Conservation (phyloP, 2,888 invertebrate species). For the Thalpophila matura region DNA sequence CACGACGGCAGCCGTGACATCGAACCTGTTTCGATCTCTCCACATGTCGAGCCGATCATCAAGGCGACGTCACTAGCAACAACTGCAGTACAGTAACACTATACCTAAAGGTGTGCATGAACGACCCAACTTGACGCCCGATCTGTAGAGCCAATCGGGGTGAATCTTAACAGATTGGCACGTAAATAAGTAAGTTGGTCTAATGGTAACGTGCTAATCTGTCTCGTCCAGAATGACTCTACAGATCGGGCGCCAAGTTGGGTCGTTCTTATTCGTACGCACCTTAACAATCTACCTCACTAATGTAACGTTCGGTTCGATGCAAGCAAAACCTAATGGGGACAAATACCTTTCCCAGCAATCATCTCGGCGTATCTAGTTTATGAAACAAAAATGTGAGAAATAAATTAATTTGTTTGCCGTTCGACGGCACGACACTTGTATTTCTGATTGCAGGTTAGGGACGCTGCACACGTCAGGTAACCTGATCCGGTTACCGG, state of each 20-base stretch:
- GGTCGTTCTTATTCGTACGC: too few relatives aligned
- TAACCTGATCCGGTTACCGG: too few relatives aligned
- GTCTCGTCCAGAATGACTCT: too few relatives aligned
- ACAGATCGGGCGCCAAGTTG: too few relatives aligned
- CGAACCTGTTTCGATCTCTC: conserved; percentile 78
- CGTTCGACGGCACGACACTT: conserved; percentile 45
- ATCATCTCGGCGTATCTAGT: conserved; percentile 60
- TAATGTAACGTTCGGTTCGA: conserved; percentile 34
- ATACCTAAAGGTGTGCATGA: too few relatives aligned
- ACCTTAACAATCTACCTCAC: conserved; percentile 29
- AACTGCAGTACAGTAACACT: conserved; percentile 64
- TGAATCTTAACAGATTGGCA: too few relatives aligned
- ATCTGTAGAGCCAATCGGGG: too few relatives aligned
- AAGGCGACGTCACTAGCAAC: conserved; percentile 51
- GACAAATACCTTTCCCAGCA: conserved; percentile 75
- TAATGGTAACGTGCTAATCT: too few relatives aligned
- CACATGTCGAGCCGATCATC: conserved; percentile 65
- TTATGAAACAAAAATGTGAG: conserved; percentile 72
- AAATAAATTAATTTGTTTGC: conserved; percentile 60
- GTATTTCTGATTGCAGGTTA: conserved; percentile 51
- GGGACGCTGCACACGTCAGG: too few relatives aligned
- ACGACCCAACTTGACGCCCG: too few relatives aligned
- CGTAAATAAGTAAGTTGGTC: too few relatives aligned
- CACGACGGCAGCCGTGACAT: conserved; percentile 74
- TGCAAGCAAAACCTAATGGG: conserved; percentile 67